Evolutionary conservation across 2,888 invertebrate genomes (phyloP).

Genomic region (Synergus umbraculus): DNA sequence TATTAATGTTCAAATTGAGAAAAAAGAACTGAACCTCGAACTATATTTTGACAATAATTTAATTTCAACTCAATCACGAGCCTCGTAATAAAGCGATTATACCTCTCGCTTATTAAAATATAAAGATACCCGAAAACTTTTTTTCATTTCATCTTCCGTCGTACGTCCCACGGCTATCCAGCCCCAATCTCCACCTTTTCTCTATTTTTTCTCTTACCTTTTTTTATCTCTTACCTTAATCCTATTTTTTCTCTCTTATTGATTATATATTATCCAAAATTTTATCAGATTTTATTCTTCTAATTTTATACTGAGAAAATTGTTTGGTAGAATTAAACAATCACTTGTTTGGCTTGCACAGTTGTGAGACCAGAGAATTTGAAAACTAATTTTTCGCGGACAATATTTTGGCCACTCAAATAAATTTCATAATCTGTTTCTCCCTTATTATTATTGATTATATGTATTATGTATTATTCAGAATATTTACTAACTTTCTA

Average conservation of each 20-base stretch:
- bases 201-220: neutral
- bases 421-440: too few relatives aligned
- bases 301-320: slow-evolving; percentile 13
- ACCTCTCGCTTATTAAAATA: slow-evolving; percentile 73
- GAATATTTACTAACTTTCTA: slow-evolving; percentile 22
- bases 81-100: slow-evolving; percentile 75
- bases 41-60: slow-evolving; percentile 75
- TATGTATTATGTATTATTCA: too few relatives aligned
- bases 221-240: neutral
- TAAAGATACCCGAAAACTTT: neutral
- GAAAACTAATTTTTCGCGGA: too few relatives aligned
- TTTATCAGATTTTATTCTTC: neutral
- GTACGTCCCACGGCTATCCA: neutral
- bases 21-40: slow-evolving; percentile 42
- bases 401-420: too few relatives aligned
- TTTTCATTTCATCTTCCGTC: neutral
- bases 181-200: slow-evolving; percentile 3
- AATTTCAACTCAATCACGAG: slow-evolving; percentile 64
- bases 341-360: too few relatives aligned
- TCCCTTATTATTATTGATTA: too few relatives aligned
- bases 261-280: neutral
- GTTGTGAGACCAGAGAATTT: too few relatives aligned
- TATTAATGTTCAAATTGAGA: neutral
- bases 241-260: neutral
- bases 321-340: too few relatives aligned